phyloP scores from a whole-genome alignment of 2,113 vertebrate genomes.

The Piprites chloris region DNA sequence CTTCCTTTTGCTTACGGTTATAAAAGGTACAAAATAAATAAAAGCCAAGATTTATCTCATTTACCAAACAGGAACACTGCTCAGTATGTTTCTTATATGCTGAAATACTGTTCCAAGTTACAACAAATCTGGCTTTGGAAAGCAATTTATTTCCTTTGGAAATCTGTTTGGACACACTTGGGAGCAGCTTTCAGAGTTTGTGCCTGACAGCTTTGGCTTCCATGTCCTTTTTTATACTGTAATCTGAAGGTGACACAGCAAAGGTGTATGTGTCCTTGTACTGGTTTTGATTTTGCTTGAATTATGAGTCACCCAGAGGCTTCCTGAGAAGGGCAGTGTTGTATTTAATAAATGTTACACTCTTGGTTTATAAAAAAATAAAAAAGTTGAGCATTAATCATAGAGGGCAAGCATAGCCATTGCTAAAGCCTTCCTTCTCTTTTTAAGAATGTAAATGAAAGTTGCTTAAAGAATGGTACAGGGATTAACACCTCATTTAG shows the following conservation, averaged over 20 bases:
- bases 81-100: background rate
- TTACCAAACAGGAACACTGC: background rate
- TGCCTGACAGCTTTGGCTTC: background rate
- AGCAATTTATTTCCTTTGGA: background rate
- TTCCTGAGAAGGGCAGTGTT: background rate
- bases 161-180: background rate
- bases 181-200: background rate
- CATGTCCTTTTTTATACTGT: background rate
- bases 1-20: background rate
- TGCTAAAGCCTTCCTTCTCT: background rate
- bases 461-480: background rate
- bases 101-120: background rate
- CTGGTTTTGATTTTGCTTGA: background rate
- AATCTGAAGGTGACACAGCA: slow-evolving; percentile 6
- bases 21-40: background rate
- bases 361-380: background rate
- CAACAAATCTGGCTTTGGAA: background rate
- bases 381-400: background rate
- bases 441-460: background rate
- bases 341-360: background rate
- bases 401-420: background rate
- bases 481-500: background rate
- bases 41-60: background rate
- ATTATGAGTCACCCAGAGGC: background rate
- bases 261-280: background rate